Percentiles rank a stretch among this genome's conserved stretches.
phyloP scores from a whole-genome alignment of 2,113 vertebrate genomes.

The Mobula hypostoma region DNA sequence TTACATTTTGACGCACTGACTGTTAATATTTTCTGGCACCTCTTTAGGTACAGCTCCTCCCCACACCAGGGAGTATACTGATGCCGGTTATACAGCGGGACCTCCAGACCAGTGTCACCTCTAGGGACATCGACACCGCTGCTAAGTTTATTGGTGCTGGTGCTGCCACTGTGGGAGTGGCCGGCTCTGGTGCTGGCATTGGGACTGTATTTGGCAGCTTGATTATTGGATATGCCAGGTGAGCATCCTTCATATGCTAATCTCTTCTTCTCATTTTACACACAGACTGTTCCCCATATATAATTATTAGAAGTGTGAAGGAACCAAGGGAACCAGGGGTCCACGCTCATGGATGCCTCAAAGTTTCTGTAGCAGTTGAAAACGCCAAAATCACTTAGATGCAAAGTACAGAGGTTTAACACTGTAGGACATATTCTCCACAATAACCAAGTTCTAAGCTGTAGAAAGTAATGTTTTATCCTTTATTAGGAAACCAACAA shows the following conservation, averaged over 20 bases:
- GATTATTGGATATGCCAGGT: conserved; percentile 99
- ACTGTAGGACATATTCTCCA: no score
- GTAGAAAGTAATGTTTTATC: no score
- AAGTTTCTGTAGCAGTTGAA: no score
- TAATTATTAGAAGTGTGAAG: no score
- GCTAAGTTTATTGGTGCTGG: conserved; percentile 98
- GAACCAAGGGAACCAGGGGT: no score
- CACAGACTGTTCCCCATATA: no score
- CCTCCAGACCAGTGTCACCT: conserved; percentile 92
- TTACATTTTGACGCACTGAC: neutral
- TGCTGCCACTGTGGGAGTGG: conserved; percentile 95
- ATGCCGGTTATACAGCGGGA: conserved; percentile 70
- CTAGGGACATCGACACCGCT: conserved; percentile 94
- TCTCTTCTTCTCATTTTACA: no score
- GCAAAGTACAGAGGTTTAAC: no score
- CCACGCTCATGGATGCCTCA: no score
- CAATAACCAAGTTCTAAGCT: no score
- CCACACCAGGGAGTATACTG: conserved; percentile 49
- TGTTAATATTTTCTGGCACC: neutral
- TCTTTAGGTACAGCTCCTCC: conserved; percentile 45
- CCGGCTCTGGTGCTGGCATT: conserved; percentile 97
- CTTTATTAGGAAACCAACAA: no score
- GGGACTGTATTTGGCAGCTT: conserved; percentile 97
- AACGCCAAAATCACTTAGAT: no score
- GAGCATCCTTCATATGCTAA: conserved; percentile 41